Evolutionary conservation across 2,797 vertebrate genomes (phyloP).

Genomic region (Halcyon leucocephala): DNA sequence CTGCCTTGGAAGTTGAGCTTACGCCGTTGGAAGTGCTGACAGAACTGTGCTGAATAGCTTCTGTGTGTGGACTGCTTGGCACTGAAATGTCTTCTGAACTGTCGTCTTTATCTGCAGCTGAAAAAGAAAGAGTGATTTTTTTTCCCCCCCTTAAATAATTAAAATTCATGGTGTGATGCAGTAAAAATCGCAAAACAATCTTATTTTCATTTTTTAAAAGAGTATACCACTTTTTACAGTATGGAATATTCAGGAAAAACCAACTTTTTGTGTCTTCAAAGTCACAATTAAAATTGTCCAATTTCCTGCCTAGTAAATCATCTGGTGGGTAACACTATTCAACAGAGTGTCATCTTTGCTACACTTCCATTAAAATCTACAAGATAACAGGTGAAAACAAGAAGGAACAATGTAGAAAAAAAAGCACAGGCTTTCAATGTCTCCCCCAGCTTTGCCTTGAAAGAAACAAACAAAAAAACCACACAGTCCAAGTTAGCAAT

Average conservation of each 20-base stretch:
- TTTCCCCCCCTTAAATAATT: not conserved
- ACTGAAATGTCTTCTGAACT: conserved; percentile 95
- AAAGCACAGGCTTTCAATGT: not conserved
- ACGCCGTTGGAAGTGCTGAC: conserved; percentile 98
- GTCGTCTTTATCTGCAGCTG: conserved; percentile 93
- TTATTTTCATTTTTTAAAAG: not conserved
- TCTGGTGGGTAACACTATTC: conserved; percentile 78
- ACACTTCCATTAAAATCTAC: not conserved
- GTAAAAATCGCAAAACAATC: not conserved
- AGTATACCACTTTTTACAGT: not conserved
- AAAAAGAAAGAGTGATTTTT: not conserved
- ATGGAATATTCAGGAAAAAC: not conserved
- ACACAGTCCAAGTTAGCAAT: not conserved
- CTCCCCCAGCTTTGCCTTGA: not conserved
- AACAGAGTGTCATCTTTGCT: not conserved
- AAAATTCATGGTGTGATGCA: not conserved
- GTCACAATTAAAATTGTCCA: conserved; percentile 78
- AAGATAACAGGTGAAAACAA: not conserved
- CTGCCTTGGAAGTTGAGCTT: conserved; percentile 87
- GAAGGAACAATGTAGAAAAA: not conserved
- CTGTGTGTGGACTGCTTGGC: conserved; percentile 92
- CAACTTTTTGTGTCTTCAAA: conserved; percentile 32
- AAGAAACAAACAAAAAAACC: not conserved
- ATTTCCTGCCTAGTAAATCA: conserved; percentile 86
- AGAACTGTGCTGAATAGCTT: conserved; percentile 99